Percentiles rank a stretch among this genome's conserved stretches.
These are phyloP conservation scores for Hydractinia echinata DNA, from an alignment of 30 jellyfish, hydroid and myxozoan species.

Conservation along the genomic window DNA sequence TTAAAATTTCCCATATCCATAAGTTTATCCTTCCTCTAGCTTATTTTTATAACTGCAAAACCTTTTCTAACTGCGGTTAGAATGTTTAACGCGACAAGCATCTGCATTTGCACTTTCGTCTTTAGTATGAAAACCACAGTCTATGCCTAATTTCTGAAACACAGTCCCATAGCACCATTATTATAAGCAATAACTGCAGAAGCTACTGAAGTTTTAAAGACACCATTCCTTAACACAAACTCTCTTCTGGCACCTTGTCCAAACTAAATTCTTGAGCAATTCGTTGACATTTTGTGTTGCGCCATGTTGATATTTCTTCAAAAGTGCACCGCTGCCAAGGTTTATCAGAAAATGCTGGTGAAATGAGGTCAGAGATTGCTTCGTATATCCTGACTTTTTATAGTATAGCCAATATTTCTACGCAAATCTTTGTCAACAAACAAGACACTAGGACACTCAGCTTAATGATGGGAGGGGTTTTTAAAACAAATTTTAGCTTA, in stretches of 20 bases:
- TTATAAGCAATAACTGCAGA: constrained; percentile 28
- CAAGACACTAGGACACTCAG: too few relatives aligned
- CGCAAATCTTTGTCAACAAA: too few relatives aligned
- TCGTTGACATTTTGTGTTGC: constrained; percentile 38
- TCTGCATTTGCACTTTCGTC: neutral
- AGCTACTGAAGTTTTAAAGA: constrained; percentile 31
- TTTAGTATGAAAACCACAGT: neutral
- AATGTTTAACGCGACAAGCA: constrained; percentile 15
- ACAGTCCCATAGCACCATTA: constrained; percentile 37
- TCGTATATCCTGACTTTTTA: neutral
- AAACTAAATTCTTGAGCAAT: constrained; percentile 10
- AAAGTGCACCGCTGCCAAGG: constrained; percentile 22
- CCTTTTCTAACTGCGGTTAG: constrained; percentile 44
- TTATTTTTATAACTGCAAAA: constrained; percentile 19
- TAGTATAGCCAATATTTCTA: too few relatives aligned
- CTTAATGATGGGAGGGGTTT: too few relatives aligned
- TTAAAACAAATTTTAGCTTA: too few relatives aligned
- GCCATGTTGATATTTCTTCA: constrained; percentile 34
- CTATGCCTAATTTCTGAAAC: constrained; percentile 15
- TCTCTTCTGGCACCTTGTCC: constrained; percentile 43
- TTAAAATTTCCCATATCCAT: too few relatives aligned
- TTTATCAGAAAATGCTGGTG: constrained; percentile 25
- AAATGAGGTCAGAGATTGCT: constrained; percentile 28
- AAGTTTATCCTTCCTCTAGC: constrained; percentile 17
- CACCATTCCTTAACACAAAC: constrained; percentile 28